Evolutionary conservation across 2,888 invertebrate genomes (phyloP).

Genomic region (Euplagia quadripunctaria): DNA sequence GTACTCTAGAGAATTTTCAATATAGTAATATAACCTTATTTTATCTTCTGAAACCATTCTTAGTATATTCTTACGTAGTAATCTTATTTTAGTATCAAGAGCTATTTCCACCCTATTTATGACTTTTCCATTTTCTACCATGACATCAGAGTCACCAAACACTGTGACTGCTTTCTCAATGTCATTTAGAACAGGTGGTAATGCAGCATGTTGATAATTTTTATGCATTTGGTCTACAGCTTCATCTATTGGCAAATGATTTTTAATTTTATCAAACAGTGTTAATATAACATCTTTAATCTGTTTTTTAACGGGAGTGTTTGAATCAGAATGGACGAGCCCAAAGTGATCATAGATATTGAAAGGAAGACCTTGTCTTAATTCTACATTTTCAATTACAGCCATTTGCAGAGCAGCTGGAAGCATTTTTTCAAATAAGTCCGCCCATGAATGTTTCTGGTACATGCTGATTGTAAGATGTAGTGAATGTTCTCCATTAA

Average conservation of each 20-base stretch:
- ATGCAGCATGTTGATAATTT: slow-evolving; percentile 93
- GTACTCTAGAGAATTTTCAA: slow-evolving; percentile 95
- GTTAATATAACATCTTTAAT: slow-evolving; percentile 85
- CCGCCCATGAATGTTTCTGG: slow-evolving; percentile 96
- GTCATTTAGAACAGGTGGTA: slow-evolving; percentile 93
- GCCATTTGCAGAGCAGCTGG: slow-evolving; percentile 92
- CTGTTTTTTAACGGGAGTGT: slow-evolving; percentile 76
- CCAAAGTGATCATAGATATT: slow-evolving; percentile 93
- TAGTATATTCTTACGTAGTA: slow-evolving; percentile 86
- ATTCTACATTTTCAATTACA: slow-evolving; percentile 89
- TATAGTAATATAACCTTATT: slow-evolving; percentile 92
- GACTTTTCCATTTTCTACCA: slow-evolving; percentile 89
- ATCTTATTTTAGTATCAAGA: slow-evolving; percentile 88
- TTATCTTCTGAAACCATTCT: slow-evolving; percentile 89
- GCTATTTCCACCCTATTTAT: slow-evolving; percentile 89
- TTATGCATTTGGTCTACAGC: slow-evolving; percentile 96
- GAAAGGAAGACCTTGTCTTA: slow-evolving; percentile 93
- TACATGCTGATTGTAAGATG: slow-evolving; percentile 98
- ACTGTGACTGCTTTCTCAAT: slow-evolving; percentile 91
- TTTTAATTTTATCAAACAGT: slow-evolving; percentile 87
- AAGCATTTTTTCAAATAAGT: slow-evolving; percentile 93
- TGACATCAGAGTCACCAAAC: slow-evolving; percentile 90
- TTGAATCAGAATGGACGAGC: slow-evolving; percentile 87
- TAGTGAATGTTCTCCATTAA: slow-evolving; percentile 94
- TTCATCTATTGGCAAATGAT: slow-evolving; percentile 90